phyloP scores from a whole-genome alignment of 1,140 invertebrate species.

The Melitaea cinxia region DNA sequence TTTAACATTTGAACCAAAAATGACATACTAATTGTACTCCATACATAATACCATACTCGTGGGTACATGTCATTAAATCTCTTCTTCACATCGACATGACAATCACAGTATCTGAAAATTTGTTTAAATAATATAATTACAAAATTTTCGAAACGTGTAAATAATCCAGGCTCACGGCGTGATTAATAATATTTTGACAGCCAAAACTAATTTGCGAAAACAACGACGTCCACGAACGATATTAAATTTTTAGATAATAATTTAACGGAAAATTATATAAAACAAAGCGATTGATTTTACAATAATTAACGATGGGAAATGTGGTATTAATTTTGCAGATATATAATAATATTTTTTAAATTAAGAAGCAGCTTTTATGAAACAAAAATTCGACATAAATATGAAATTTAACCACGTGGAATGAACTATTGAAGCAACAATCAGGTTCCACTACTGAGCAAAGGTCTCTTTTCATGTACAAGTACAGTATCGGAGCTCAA shows the following conservation, averaged over 20 bases:
- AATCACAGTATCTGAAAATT: background rate
- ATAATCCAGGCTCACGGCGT: background rate
- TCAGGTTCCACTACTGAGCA: too few relatives aligned
- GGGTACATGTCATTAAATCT: too few relatives aligned
- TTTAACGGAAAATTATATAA: slow-evolving; percentile 7
- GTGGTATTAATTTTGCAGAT: background rate
- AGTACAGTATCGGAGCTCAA: too few relatives aligned
- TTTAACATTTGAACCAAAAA: too few relatives aligned
- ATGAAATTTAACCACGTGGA: too few relatives aligned
- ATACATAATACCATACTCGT: too few relatives aligned
- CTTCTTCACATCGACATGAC: too few relatives aligned
- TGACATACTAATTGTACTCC: too few relatives aligned
- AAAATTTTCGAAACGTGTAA: background rate
- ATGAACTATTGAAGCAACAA: too few relatives aligned
- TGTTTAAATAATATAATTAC: background rate
- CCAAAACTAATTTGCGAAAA: slow-evolving; percentile 12
- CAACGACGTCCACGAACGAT: slow-evolving; percentile 1
- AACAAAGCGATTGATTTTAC: slow-evolving; percentile 8
- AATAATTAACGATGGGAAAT: slow-evolving; percentile 6
- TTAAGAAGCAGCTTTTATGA: too few relatives aligned
- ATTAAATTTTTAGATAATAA: slow-evolving; percentile 21
- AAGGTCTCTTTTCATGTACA: too few relatives aligned
- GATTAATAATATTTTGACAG: slow-evolving; percentile 24
- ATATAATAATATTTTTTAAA: background rate
- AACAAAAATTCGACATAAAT: too few relatives aligned